phyloP scores from a whole-genome alignment of 2,113 vertebrate species.

The Eudyptes chrysolophus region DNA sequence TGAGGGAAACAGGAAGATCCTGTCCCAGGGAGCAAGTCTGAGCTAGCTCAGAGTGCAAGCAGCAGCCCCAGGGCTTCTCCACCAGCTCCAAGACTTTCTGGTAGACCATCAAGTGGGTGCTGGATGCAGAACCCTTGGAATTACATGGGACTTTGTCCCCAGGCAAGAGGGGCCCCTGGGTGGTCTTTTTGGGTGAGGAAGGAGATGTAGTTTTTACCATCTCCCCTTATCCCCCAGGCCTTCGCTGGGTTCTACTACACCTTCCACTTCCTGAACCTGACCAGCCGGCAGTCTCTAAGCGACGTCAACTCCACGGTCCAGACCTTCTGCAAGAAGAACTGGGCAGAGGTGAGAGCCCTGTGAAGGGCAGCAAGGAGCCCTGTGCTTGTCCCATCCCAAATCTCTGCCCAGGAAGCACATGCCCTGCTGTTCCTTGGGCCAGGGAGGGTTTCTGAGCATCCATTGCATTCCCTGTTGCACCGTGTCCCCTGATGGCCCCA shows the following conservation, averaged over 20 bases:
- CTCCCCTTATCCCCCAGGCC: slow-evolving; percentile 56
- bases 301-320: slow-evolving; percentile 37
- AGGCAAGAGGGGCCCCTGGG: too few species aligned
- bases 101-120: not conserved
- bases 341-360: slow-evolving; percentile 68
- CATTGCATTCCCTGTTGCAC: not conserved
- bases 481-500: rapidly evolving
- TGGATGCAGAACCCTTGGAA: not conserved
- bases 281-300: slow-evolving; percentile 53
- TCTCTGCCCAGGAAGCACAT: not conserved
- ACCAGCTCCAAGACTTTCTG: not conserved
- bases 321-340: slow-evolving; percentile 73
- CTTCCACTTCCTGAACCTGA: slow-evolving; percentile 82
- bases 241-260: slow-evolving; percentile 83
- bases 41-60: not conserved
- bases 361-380: not conserved
- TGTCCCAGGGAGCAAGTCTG: not conserved
- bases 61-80: not conserved
- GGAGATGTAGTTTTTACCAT: not conserved
- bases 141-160: not conserved
- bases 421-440: not conserved
- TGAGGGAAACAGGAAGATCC: rapidly evolving
- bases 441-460: not conserved
- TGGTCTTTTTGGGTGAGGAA: not conserved
- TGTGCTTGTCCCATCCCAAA: not conserved